A percentile compares a stretch with the other conserved stretches of the same genome.
phyloP scores from a whole-genome alignment of 23 tunicate genomes.

The Trididemnum clinides region DNA sequence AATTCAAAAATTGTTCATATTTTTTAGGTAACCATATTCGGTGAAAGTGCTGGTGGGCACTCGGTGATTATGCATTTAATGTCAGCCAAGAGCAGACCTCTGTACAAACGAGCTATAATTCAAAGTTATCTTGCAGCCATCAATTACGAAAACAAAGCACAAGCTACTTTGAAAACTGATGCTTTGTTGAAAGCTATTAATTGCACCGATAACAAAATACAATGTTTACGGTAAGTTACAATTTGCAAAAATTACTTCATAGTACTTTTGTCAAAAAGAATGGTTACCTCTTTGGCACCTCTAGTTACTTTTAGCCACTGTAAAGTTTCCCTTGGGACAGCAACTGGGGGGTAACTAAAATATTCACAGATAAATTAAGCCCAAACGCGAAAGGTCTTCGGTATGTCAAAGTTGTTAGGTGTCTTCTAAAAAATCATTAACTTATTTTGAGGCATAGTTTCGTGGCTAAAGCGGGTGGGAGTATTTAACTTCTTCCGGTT shows the following conservation, averaged over 20 bases:
- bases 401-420: background rate
- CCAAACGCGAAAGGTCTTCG: background rate
- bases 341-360: too few species aligned
- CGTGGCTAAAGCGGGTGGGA: too few species aligned
- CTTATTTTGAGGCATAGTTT: background rate
- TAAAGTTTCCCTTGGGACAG: too few species aligned
- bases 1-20: background rate
- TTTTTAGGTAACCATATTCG: constrained; percentile 72
- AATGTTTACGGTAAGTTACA: constrained; percentile 1
- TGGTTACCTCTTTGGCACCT: too few species aligned
- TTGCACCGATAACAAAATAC: background rate
- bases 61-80: constrained; percentile 62
- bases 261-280: too few species aligned
- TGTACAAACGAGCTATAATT: constrained; percentile 48
- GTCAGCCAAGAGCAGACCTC: constrained; percentile 49
- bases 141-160: constrained; percentile 19
- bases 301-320: too few species aligned
- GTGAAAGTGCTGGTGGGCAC: constrained; percentile 72
- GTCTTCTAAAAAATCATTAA: background rate
- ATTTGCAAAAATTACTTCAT: too few species aligned
- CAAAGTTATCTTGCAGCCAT: constrained; percentile 70
- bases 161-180: constrained; percentile 32
- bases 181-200: background rate
- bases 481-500: too few species aligned
- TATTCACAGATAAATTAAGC: too few species aligned